Evolutionary conservation across 2,113 vertebrate genomes (phyloP).

Genomic region (Sterna hirundo): DNA sequence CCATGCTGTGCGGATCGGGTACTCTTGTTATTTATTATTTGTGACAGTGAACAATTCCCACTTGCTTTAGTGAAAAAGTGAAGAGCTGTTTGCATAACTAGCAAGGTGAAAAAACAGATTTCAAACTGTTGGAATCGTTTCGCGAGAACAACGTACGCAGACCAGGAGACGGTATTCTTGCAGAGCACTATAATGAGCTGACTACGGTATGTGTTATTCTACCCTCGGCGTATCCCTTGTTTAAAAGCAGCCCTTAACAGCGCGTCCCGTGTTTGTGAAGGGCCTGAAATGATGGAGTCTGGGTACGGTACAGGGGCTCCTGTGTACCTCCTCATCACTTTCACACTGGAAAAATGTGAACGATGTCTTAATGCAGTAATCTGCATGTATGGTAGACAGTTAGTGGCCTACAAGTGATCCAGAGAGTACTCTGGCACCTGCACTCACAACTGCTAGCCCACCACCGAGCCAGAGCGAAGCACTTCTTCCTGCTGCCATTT

Average conservation of each 20-base stretch:
- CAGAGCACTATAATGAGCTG: background rate
- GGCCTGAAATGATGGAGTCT: background rate
- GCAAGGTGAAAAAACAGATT: slow-evolving; percentile 32
- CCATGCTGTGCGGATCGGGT: background rate
- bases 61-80: slow-evolving; percentile 45
- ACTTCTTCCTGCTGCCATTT: background rate
- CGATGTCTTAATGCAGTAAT: background rate
- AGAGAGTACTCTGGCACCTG: background rate
- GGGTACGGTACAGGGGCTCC: background rate
- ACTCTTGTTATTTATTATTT: slow-evolving; percentile 67
- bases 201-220: background rate
- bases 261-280: background rate
- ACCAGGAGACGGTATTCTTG: background rate
- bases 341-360: background rate
- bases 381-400: accelerated
- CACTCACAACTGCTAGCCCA: background rate
- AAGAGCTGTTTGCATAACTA: slow-evolving; percentile 66
- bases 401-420: background rate
- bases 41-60: slow-evolving; percentile 71
- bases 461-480: background rate
- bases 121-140: slow-evolving; percentile 23
- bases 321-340: background rate
- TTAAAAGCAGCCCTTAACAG: background rate
- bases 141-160: background rate
- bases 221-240: background rate